Evolutionary conservation across 2,797 vertebrate species (phyloP).

Genomic region (Ispidina lecontei): DNA sequence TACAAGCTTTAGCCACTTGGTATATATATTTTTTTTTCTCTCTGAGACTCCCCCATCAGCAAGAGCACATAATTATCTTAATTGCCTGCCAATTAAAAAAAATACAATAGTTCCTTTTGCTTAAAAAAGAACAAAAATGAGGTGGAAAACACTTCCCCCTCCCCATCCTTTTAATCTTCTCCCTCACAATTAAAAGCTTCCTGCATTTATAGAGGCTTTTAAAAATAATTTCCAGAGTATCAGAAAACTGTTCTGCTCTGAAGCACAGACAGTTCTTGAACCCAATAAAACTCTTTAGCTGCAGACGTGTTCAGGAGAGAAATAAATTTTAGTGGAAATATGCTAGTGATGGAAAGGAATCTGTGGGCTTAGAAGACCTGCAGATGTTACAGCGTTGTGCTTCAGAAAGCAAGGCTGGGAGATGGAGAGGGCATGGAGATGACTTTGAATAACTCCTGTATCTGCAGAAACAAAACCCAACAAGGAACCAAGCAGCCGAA

Average conservation of each 20-base stretch:
- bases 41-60: slow-evolving; percentile 7
- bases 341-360: slow-evolving; percentile 5
- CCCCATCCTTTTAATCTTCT: neutral
- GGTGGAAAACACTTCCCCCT: neutral
- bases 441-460: neutral
- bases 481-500: slow-evolving; percentile 51
- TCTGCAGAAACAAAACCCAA: neutral
- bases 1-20: neutral
- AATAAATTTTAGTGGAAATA: slow-evolving; percentile 9
- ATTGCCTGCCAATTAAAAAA: neutral
- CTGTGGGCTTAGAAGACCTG: slow-evolving; percentile 43
- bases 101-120: neutral
- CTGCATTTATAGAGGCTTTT: neutral
- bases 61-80: slow-evolving; percentile 4
- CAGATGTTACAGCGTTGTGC: neutral
- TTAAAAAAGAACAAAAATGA: neutral
- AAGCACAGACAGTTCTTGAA: slow-evolving; percentile 11
- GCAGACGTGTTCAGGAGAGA: neutral
- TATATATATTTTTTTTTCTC: neutral
- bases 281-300: neutral
- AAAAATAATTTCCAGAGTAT: slow-evolving; percentile 13
- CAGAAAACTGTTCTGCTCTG: neutral
- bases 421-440: neutral
- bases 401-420: slow-evolving; percentile 39
- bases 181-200: neutral